Evolutionary conservation across 2,113 vertebrate genomes (phyloP), one percentile per base, ranked within the genome.

Genomic region (Platysteira castanea): DNA sequence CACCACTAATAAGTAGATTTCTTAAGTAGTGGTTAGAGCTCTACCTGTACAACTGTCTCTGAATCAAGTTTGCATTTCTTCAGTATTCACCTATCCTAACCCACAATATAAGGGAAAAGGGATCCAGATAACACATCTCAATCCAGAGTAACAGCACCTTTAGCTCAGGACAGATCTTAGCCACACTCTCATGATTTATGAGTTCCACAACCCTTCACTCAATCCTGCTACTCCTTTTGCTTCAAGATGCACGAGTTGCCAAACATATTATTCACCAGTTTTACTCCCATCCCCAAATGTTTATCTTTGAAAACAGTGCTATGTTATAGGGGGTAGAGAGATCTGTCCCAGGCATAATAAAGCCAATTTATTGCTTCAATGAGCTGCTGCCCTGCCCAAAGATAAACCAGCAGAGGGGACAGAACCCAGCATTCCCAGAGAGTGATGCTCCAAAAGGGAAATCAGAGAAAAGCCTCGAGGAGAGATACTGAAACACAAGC

Each of bases 181-280:
- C 21, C 56, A 57, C 0, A 0, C 5, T 70, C 18, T 74, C 41
- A 44, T 6, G 7, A 54, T 46, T 74, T 74, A 30, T 6, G 33
- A 30, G 14, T 49, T 64, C 18, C 30, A 65, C 13, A 65, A 22
- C 15, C 15, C 50, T 35, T 22, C 61, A 61, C 41, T 44, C 42
- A 61, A 4, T 35, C 27, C 60, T 74, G 37, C 37, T 52, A 12
- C 18, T 54, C 27, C 44, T 81, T 81, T 73, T 52, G 42, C 64
- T 74, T 75, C 65, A 70, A 52, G 7, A 26, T n/a, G 17, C 13
- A 42, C 2, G 4, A 11, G 8, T 10, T 74, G 15, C 17, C 3
- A 4, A 77, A 17, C 1, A 1, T 15, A 28, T 42, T 61, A 65
- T 33, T 47, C 42, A 47, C 23, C 19, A 61, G 31, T 49, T 86